These are phyloP conservation scores for Caenorhabditis becei DNA, from an alignment of 2,888 invertebrate genomes.

Conservation along the genomic window DNA sequence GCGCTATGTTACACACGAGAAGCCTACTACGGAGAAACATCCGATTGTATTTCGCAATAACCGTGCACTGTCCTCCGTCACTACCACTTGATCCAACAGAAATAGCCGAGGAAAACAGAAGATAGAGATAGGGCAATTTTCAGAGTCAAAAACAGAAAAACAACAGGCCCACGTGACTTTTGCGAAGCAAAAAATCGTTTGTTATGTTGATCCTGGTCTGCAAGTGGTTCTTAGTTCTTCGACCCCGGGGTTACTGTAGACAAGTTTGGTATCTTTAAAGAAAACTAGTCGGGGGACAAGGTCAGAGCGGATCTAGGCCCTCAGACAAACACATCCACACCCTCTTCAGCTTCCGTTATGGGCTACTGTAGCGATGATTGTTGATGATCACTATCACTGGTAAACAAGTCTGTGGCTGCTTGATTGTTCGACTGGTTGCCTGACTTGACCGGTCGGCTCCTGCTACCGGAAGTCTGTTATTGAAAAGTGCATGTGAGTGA, in stretches of 20 bases:
- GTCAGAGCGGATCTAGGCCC: not conserved
- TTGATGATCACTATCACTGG: not conserved
- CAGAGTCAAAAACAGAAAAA: conserved; percentile 6
- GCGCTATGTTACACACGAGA: conserved; percentile 1
- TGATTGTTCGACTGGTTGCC: not conserved
- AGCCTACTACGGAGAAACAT: conserved; percentile 2
- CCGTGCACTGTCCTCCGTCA: no score
- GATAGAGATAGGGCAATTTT: not conserved
- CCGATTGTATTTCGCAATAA: no score
- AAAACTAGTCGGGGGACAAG: not conserved
- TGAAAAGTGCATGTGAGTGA: not conserved
- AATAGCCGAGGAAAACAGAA: not conserved
- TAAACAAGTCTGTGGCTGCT: not conserved
- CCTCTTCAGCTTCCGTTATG: not conserved
- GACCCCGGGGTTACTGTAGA: not conserved
- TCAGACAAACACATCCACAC: not conserved
- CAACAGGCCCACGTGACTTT: conserved; percentile 37
- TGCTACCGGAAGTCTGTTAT: not conserved
- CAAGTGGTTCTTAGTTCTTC: conserved; percentile 8
- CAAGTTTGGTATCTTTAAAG: conserved; percentile 5
- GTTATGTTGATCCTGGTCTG: conserved; percentile 2
- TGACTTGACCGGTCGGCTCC: conserved; percentile 3
- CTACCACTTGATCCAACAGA: not conserved
- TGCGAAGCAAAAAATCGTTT: conserved; percentile 20
- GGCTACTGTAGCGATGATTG: not conserved